These are phyloP conservation scores for Psittacara wagleri DNA, from an alignment of 2,113 vertebrate genomes.

Conservation along the genomic window DNA sequence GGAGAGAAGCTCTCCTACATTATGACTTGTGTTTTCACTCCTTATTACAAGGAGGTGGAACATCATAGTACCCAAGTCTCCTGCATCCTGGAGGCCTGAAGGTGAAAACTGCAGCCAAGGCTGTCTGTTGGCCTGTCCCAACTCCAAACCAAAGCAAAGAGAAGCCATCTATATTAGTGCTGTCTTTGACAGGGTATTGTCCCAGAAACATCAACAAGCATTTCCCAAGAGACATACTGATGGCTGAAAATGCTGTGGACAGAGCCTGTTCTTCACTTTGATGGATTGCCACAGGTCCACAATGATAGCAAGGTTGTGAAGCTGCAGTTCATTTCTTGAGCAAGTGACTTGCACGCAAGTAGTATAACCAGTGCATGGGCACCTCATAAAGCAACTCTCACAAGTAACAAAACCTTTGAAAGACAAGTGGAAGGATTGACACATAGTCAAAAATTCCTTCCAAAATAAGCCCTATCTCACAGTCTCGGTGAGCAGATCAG, in stretches of 20 bases:
- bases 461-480: background rate
- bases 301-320: background rate
- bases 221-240: background rate
- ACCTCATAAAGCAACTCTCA: background rate
- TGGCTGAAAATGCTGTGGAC: background rate
- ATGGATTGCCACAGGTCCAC: background rate
- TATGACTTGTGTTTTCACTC: background rate
- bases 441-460: background rate
- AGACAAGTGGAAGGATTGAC: background rate
- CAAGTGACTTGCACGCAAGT: background rate
- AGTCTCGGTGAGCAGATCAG: background rate
- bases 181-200: background rate
- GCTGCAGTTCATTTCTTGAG: background rate
- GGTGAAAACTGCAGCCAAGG: background rate
- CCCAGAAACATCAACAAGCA: background rate
- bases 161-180: background rate
- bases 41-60: background rate
- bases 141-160: background rate
- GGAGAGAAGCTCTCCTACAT: background rate
- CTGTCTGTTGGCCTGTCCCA: background rate
- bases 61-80: rapidly evolving
- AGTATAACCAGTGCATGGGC: background rate
- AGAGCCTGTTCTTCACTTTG: background rate
- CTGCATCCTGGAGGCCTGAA: background rate
- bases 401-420: background rate